Evolutionary conservation across 2,888 invertebrate genomes (phyloP), one percentile per base, ranked within the genome.

Genomic region (Oxycera nigricornis): DNA sequence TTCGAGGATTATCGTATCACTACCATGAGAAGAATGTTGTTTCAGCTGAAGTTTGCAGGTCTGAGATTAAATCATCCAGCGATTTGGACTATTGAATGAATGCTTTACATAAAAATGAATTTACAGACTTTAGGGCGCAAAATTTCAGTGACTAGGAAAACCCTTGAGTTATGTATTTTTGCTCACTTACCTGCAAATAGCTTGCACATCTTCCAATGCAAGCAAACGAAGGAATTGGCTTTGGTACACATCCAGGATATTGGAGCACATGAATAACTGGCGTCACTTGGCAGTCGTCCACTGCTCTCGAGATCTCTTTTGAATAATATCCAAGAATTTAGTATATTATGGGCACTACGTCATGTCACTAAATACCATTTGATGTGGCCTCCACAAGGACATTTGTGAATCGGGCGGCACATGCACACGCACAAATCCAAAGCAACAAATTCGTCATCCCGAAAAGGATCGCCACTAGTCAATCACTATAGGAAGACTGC

Each of bases 191-290:
- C 90, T 96, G 96, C 72, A 96, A 91, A 81, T 96, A 96, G 79
- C 95, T 96, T 72, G 93, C 92, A 84, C 96, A 97, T 81, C 93
- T 90, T 73, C 96, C 96, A 76, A 93, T 93, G 81, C 96, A 97
- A 22, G 96, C 96, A 83, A 94, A 96, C 76, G 95, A 96, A 1
- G 96, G 95, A 80, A 97, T 95, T 0, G 95, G 95, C 84, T 95
- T 96, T 4, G 96, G 94, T 55, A 94, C 91, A 84, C 96, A 97
- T 75, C 96, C 96, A 1, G 95, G 93, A 85, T 95, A 94, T 83
- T 95, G 94, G 31, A 97, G 87, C 9, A 95, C 93, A 84, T 96
- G 96, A 77, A 96, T 94, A 30, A 96, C 96, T 1, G 95, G 95
- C 1, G 95, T 95, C 80, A 96, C 91, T 84, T 94, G 92, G 81